A percentile compares a stretch with the other conserved stretches of the same genome.
Conservation (phyloP, 2,797 vertebrate species). For the Basileuterus tristriatus region DNA sequence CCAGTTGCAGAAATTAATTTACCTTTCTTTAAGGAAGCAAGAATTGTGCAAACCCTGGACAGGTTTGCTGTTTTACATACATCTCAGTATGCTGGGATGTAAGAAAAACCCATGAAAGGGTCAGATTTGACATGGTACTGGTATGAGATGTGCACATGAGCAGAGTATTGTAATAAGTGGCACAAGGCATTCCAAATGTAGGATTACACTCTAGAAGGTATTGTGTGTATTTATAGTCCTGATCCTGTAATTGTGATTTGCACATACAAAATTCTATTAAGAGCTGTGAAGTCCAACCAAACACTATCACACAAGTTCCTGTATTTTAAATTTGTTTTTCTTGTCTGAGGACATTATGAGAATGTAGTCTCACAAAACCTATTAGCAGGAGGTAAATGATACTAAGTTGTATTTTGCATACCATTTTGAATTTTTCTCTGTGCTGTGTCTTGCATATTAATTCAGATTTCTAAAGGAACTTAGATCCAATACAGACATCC, state of each 20-base stretch:
- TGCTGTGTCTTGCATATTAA: not conserved
- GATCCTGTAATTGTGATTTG: not conserved
- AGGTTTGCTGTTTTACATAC: not conserved
- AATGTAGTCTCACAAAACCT: not conserved
- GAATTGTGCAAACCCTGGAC: not conserved
- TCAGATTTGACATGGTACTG: not conserved
- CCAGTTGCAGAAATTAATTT: not conserved
- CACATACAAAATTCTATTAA: not conserved
- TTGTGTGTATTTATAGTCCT: not conserved
- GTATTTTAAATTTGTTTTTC: not conserved
- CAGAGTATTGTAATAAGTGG: not conserved
- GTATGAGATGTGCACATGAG: not conserved
- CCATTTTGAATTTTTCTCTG: not conserved
- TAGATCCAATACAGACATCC: not conserved
- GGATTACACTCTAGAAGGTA: not conserved
- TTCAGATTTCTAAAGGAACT: not conserved
- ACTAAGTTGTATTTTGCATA: not conserved
- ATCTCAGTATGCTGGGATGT: not conserved
- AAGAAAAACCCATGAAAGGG: not conserved
- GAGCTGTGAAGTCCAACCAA: not conserved
- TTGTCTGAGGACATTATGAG: not conserved
- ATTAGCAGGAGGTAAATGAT: not conserved
- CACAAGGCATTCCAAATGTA: not conserved
- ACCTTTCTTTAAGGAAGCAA: not conserved
- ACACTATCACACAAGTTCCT: not conserved